These are phyloP conservation scores for Mythimna vitellina DNA, from an alignment of 2,888 invertebrate genomes.

Conservation along the genomic window DNA sequence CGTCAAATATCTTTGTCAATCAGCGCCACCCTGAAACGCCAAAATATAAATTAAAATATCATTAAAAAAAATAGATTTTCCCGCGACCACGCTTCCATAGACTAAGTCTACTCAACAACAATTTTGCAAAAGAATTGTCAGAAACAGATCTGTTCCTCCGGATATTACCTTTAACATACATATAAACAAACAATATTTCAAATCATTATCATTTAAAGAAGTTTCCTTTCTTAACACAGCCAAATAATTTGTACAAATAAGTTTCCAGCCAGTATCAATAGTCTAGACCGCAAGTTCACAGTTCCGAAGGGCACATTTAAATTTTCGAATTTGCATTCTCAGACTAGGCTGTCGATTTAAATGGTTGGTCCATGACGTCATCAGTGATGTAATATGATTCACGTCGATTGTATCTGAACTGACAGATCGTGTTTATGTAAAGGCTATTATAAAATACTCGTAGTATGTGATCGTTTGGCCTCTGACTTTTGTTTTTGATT, in stretches of 20 bases:
- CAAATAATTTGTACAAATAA: constrained; percentile 42
- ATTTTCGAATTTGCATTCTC: constrained; percentile 78
- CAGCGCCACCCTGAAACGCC: neutral
- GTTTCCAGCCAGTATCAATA: constrained; percentile 62
- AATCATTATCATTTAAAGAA: neutral
- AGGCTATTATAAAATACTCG: constrained; percentile 55
- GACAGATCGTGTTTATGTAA: constrained; percentile 65
- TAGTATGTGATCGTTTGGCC: constrained; percentile 46
- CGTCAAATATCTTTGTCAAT: neutral
- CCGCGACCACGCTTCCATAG: no score
- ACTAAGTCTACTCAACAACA: neutral
- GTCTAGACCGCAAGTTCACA: constrained; percentile 70
- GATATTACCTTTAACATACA: neutral
- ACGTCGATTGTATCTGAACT: constrained; percentile 67
- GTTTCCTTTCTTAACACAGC: neutral
- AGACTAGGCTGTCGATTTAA: constrained; percentile 78
- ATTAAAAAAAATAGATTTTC: neutral
- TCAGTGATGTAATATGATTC: constrained; percentile 84
- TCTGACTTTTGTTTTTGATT: constrained; percentile 48
- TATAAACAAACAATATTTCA: neutral
- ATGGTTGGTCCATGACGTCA: constrained; percentile 83
- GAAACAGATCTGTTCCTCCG: neutral
- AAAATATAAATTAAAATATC: no score
- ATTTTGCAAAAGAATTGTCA: neutral
- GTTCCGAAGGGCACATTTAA: constrained; percentile 82